Conservation (phyloP, 2,113 vertebrate species). For the Jaculus jaculus region DNA sequence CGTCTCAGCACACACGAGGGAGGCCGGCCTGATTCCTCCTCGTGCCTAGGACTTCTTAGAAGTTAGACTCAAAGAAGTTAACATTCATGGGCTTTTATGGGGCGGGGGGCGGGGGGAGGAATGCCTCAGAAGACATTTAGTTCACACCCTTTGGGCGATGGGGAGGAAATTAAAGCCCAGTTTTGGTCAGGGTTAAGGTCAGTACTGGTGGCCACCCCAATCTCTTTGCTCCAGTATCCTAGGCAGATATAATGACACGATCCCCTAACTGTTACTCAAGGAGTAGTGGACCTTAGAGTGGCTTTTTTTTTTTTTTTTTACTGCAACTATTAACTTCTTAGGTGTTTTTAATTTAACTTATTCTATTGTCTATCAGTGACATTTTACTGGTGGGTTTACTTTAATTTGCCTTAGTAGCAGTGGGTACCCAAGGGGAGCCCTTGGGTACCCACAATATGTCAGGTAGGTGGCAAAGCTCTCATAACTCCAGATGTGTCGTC, state of each 20-base stretch:
- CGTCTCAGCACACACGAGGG: slow-evolving; percentile 47
- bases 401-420: slow-evolving; percentile 8
- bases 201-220: neutral
- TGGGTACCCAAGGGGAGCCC: neutral
- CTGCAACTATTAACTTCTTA: neutral
- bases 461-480: neutral
- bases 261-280: neutral
- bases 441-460: neutral
- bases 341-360: neutral
- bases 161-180: neutral
- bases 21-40: slow-evolving; percentile 57
- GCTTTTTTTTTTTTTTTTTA: neutral
- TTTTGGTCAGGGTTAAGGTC: neutral
- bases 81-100: slow-evolving; percentile 13
- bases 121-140: neutral
- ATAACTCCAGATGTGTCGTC: neutral
- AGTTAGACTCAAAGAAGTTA: slow-evolving; percentile 69
- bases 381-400: neutral
- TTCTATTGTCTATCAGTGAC: neutral
- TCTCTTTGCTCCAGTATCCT: neutral
- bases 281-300: neutral
- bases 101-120: neutral
- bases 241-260: neutral
- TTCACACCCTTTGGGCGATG: neutral
- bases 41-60: slow-evolving; percentile 59